These are phyloP conservation scores for Hirtodrosophila confusa DNA, from an alignment of 2,888 invertebrate species.

Conservation along the genomic window DNA sequence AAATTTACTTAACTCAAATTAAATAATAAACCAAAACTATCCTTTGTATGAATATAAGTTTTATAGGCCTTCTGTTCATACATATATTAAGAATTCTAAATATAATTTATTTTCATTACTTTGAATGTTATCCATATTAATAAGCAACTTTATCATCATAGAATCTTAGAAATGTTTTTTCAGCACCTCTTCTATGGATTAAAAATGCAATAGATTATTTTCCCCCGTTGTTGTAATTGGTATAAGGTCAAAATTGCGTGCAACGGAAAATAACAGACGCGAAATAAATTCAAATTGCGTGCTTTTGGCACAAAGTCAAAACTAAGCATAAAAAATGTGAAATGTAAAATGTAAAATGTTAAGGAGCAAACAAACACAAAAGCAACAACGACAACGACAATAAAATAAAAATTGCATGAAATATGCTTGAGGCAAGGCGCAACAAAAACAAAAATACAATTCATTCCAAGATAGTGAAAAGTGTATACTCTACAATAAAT, in stretches of 20 bases:
- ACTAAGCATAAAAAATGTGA: conserved; percentile 51
- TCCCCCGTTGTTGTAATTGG: conserved; percentile 29
- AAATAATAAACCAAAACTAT: no score
- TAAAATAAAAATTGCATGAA: conserved; percentile 37
- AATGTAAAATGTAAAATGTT: conserved; percentile 52
- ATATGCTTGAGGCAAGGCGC: conserved; percentile 44
- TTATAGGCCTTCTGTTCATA: no score
- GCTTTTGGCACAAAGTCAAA: conserved; percentile 78
- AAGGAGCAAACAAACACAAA: conserved; percentile 30
- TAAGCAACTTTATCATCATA: no score
- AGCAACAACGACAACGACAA: conserved; percentile 13
- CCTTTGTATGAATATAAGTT: no score
- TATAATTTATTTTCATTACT: no score
- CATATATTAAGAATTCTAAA: no score
- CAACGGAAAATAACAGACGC: conserved; percentile 32
- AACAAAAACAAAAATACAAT: conserved; percentile 2
- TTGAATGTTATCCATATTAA: no score
- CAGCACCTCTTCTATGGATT: no score
- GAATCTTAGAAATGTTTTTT: no score
- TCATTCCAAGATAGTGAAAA: not conserved
- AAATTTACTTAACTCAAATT: no score
- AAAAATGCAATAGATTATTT: no score
- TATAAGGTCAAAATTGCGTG: conserved; percentile 59
- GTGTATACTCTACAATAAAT: conserved; percentile 16
- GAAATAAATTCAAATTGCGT: conserved; percentile 74